phyloP scores from a whole-genome alignment of 2,888 invertebrate species.

The Vesta saturnalis region DNA sequence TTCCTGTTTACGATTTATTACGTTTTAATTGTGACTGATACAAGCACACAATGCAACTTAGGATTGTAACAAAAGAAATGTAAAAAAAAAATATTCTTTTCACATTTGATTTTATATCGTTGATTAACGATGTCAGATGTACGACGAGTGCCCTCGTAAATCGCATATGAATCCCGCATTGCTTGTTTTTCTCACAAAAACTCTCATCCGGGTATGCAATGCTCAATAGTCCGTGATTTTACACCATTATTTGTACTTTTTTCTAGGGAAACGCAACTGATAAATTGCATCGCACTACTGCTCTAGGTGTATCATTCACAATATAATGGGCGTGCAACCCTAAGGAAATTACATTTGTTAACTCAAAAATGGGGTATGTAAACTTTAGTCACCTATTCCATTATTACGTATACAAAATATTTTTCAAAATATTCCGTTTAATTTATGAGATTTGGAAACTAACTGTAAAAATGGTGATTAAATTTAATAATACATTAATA shows the following conservation, averaged over 20 bases:
- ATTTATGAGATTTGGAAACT: too few species aligned
- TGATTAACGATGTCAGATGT: slow-evolving; percentile 50
- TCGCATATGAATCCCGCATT: slow-evolving; percentile 51
- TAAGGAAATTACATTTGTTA: slow-evolving; percentile 15
- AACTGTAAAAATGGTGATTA: too few species aligned
- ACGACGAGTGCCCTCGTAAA: slow-evolving; percentile 54
- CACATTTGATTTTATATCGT: slow-evolving; percentile 44
- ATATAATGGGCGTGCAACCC: slow-evolving; percentile 9
- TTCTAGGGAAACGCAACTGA: slow-evolving; percentile 21
- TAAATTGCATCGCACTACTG: slow-evolving; percentile 12
- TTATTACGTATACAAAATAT: too few species aligned
- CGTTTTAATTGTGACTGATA: slow-evolving; percentile 50
- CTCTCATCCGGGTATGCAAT: slow-evolving; percentile 45
- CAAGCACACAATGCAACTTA: slow-evolving; percentile 38
- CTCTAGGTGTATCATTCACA: slow-evolving; percentile 13
- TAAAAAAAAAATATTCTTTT: slow-evolving; percentile 42
- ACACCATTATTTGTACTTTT: slow-evolving; percentile 42
- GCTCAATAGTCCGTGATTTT: slow-evolving; percentile 47
- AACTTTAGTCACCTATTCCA: neutral
- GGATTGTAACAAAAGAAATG: slow-evolving; percentile 37
- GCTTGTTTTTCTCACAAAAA: slow-evolving; percentile 53
- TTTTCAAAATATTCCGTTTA: neutral
- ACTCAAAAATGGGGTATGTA: slow-evolving; percentile 3
- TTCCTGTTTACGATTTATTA: slow-evolving; percentile 52
- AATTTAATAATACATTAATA: too few species aligned